Conservation (phyloP, 2,113 vertebrate species). For the Phycodurus eques region DNA sequence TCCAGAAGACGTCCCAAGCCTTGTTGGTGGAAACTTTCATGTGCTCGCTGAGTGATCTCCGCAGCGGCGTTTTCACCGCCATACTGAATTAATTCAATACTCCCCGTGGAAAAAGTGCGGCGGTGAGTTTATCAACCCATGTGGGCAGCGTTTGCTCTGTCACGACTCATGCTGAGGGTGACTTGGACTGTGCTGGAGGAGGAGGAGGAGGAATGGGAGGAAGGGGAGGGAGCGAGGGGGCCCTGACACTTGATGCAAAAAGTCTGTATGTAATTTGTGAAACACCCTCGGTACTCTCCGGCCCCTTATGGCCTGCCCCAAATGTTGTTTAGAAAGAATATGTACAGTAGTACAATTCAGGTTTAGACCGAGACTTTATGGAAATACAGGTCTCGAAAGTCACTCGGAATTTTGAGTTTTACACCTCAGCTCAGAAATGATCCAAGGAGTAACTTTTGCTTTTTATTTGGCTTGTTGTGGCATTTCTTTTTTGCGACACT, state of each 20-base stretch:
- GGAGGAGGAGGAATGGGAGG: slow-evolving; percentile 14
- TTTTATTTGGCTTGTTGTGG: too few relatives aligned
- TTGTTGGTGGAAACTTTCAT: slow-evolving; percentile 74
- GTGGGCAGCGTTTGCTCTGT: slow-evolving; percentile 11
- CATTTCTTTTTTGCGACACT: too few relatives aligned
- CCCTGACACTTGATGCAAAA: slow-evolving; percentile 58
- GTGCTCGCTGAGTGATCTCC: slow-evolving; percentile 80
- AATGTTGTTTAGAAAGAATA: background rate
- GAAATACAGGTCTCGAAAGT: too few relatives aligned
- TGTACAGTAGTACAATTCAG: background rate
- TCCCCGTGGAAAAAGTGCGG: slow-evolving; percentile 13
- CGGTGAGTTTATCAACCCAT: slow-evolving; percentile 17
- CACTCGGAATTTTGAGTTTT: background rate
- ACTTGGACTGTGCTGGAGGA: slow-evolving; percentile 25
- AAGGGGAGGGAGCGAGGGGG: slow-evolving; percentile 18
- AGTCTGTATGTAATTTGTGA: slow-evolving; percentile 62
- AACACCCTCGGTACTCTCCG: slow-evolving; percentile 35
- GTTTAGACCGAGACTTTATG: background rate
- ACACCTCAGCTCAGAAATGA: too few relatives aligned
- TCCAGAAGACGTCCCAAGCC: slow-evolving; percentile 82
- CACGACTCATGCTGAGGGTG: slow-evolving; percentile 15
- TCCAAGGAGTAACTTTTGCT: too few relatives aligned
- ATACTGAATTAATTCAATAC: slow-evolving; percentile 48
- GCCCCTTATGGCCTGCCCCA: slow-evolving; percentile 10
- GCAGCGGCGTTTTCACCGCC: slow-evolving; percentile 60